Conservation (phyloP, 2,113 vertebrate genomes). For the Phainopepla nitens region DNA sequence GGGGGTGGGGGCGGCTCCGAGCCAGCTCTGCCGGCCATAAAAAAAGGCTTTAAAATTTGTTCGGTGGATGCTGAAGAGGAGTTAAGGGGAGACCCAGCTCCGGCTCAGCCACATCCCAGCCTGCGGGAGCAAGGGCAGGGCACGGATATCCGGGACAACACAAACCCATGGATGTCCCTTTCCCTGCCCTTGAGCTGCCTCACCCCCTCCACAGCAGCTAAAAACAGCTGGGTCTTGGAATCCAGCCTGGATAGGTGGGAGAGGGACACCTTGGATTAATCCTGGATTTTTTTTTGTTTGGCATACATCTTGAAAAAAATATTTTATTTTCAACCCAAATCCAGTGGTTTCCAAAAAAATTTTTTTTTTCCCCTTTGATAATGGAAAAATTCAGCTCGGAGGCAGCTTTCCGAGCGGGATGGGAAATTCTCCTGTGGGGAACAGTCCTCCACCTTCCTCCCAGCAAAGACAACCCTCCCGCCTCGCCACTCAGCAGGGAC, state of each 20-base stretch:
- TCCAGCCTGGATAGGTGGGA: background rate
- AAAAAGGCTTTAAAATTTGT: background rate
- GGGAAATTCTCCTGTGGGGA: background rate
- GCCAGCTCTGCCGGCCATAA: background rate
- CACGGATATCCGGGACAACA: background rate
- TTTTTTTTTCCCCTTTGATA: background rate
- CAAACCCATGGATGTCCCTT: accelerated
- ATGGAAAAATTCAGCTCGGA: background rate
- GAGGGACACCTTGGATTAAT: background rate
- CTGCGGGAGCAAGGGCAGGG: background rate
- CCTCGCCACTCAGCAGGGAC: background rate
- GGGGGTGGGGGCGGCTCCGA: background rate
- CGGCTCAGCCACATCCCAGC: background rate
- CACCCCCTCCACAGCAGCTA: accelerated
- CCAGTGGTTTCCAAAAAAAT: background rate
- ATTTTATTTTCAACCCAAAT: background rate
- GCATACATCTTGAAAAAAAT: background rate
- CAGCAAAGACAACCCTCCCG: background rate
- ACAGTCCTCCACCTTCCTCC: background rate
- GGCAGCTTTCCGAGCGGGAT: background rate
- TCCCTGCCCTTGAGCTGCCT: background rate
- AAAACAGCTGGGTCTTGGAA: background rate
- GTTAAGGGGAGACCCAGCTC: background rate
- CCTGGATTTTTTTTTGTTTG: background rate
- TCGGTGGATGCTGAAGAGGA: background rate